Base-by-base conservation (phyloP, 2,113 vertebrate species). In the Salvelinus sp. region DNA sequence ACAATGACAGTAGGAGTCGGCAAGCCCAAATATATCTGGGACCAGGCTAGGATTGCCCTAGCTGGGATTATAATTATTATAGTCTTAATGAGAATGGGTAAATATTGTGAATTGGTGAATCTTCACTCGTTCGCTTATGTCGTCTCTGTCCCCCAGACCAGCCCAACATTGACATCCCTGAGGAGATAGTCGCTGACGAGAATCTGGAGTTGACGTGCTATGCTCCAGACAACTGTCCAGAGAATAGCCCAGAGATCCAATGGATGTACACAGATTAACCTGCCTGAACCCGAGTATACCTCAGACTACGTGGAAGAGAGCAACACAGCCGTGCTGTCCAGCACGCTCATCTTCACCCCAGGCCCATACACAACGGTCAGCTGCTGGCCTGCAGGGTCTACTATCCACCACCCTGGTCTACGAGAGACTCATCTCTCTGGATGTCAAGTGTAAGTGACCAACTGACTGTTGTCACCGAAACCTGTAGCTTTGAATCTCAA, bases 191-290 rank as follows among this genome's bases (percentile, higher is more conserved):
- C 77, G 95, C 93, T 9, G 95, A 95, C 5, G 87, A 88, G 1
- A 95, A 84, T 62, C 88, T 95, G 78, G 95, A 96, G 71, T 86
- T 97, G 82, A 95, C 94, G 1, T 97, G 96, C 75, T 92, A 94
- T 71, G 96, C 94, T 50, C 96, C 96, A 0, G 95, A 96, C 79
- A 97, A 96, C 86, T 97, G 96, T 82, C 96, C 96, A 0, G 94
- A 96, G 62, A 91, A 96, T 93, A 93, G 83, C 27, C 96, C 96
- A 0, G 92, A 95, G 76, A 94, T 97, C 77, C 93, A 93, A 80
- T 97, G 96, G 96, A 88, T 95, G 85, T 93, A 95, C 87, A 94
- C 95, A 0, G 95, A 96, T 60, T 94, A 91, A 91, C 18, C 90
- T 97, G 47, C 94, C 94, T 0, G 94, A 95, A 77, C 94, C 95